These are phyloP conservation scores for Scolopax bukidnonensis DNA, from an alignment of 2,797 vertebrate species.

Conservation along the genomic window DNA sequence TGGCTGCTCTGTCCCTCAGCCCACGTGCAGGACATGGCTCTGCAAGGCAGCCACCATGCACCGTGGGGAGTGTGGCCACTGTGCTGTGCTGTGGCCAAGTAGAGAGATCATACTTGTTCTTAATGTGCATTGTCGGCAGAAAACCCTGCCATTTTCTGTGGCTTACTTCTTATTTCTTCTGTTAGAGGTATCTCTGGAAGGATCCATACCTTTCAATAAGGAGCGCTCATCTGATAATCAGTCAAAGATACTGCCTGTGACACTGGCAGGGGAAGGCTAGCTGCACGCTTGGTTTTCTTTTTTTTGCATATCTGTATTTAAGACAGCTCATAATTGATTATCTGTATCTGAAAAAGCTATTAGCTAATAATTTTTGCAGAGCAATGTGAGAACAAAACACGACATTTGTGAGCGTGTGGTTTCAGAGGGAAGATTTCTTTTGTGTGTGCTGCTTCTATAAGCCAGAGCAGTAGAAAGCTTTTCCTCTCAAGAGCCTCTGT, in stretches of 20 bases:
- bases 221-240: background rate
- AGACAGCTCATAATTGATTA: background rate
- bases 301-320: background rate
- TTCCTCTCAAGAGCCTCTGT: background rate
- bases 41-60: background rate
- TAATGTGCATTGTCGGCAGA: background rate
- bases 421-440: slow-evolving; percentile 20
- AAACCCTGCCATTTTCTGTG: background rate
- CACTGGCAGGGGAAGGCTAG: background rate
- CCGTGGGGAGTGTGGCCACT: accelerated
- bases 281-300: background rate
- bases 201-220: background rate
- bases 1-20: background rate
- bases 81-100: background rate
- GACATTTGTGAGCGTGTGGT: background rate
- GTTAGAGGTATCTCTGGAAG: background rate
- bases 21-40: background rate
- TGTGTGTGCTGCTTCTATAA: background rate
- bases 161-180: background rate
- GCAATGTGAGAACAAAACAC: background rate
- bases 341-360: background rate
- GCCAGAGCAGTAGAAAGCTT: slow-evolving; percentile 33
- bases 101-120: background rate
- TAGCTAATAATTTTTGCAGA: background rate
- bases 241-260: background rate